Conservation (phyloP, 2,113 vertebrate species). For the Xyrauchen texanus region DNA sequence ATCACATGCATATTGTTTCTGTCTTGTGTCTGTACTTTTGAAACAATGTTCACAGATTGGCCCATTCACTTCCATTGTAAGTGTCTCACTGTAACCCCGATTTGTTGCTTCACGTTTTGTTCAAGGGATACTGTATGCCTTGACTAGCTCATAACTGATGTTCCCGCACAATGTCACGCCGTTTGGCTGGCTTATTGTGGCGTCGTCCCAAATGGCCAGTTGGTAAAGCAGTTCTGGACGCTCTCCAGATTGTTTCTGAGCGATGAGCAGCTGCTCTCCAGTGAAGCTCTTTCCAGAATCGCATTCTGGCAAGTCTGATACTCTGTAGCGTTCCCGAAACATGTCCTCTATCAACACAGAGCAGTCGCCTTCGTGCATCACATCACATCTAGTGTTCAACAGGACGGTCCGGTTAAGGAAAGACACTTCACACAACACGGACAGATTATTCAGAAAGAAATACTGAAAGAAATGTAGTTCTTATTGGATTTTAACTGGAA, state of each 20-base stretch:
- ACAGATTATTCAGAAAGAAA: conserved; percentile 22
- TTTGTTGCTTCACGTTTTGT: too few species aligned
- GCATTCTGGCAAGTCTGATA: conserved; percentile 40
- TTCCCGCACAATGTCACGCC: not conserved
- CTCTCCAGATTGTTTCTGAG: conserved; percentile 47
- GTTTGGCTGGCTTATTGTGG: conserved; percentile 37
- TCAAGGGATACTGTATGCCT: not conserved
- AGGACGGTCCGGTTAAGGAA: conserved; percentile 57
- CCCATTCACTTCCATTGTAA: too few species aligned
- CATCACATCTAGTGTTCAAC: conserved; percentile 53
- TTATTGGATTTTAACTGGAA: too few species aligned
- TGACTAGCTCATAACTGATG: not conserved
- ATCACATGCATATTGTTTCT: too few species aligned
- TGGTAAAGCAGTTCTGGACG: conserved; percentile 52
- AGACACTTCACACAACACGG: conserved; percentile 50
- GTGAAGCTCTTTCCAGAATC: conserved; percentile 40
- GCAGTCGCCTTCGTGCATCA: conserved; percentile 63
- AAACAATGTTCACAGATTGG: too few species aligned
- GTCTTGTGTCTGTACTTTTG: too few species aligned
- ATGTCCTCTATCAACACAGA: conserved; percentile 55
- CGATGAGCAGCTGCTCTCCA: conserved; percentile 49
- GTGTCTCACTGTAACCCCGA: too few species aligned
- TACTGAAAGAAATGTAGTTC: not conserved
- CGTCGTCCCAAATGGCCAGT: conserved; percentile 29
- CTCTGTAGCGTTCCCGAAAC: conserved; percentile 39